Evolutionary conservation across 2,797 vertebrate genomes (phyloP), one percentile per base, ranked within the genome.

Genomic region (Propithecus deckenii): DNA sequence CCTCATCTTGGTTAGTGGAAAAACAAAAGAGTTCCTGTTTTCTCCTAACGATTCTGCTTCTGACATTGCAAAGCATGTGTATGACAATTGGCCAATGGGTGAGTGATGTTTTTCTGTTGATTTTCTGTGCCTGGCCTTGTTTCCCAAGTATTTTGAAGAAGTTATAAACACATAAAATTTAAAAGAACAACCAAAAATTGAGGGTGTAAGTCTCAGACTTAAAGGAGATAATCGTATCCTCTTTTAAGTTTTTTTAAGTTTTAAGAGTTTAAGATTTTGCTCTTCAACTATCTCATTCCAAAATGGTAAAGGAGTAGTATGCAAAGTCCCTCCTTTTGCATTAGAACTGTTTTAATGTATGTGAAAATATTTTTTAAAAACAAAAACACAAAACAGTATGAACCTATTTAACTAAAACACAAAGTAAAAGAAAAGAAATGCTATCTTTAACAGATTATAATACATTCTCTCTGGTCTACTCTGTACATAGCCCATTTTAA

Each of bases 41-140:
- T 99, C 99, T 88, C 99, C 99, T 2, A 99, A 99, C 75, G 99
- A 99, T 97, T 99, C 99, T 0, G 99, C 99, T 69, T 99, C 99
- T 84, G 99, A 99, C 98, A 99, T 99, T 10, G 99, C 99, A 97
- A 99, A 99, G 98, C 99, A 99, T 2, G 99, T 99, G 92, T 99
- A 99, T 91, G 99, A 99, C 98, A 99, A 99, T 98, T 99, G 99
- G 99, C 99, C 99, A 1, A 99, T 99, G 99, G 99, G 99, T 99
- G 98, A 99, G 99, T 99, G 94, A 3, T 63, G 25, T 35, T 96
- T 94, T 94, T 61, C 97, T 92, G 32, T 69, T 86, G 50, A n/a
- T 81, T 90, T 61, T 83, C 86, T 61, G 17, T 93, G 4, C n/a
- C 32, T 10, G 63, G 17, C 15, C 10, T 94, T 80, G 41, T 96